Evolutionary conservation across 2,113 vertebrate genomes (phyloP).

Genomic region (Benitochromis conjunctus): DNA sequence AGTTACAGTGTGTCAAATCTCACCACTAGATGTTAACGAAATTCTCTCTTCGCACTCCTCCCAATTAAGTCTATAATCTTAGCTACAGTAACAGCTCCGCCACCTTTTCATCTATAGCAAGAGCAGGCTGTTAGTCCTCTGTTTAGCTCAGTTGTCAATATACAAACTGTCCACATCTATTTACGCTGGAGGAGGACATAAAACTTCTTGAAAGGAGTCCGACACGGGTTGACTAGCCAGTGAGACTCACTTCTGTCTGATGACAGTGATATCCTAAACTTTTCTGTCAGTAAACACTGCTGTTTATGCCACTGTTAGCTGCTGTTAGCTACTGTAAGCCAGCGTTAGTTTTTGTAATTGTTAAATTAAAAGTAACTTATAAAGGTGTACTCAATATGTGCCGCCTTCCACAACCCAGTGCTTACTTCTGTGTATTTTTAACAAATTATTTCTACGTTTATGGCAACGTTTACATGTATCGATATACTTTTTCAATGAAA

Average conservation of each 20-base stretch:
- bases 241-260: no score
- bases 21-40: neutral
- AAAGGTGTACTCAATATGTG: neutral
- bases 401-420: neutral
- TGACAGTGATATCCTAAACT: neutral
- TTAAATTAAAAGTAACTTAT: neutral
- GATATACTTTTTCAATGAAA: neutral
- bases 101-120: neutral
- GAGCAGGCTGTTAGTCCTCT: neutral
- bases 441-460: no score
- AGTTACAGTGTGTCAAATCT: neutral
- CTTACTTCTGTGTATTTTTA: neutral
- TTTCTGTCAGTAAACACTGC: accelerated
- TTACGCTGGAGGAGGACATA: neutral
- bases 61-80: no score
- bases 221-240: no score
- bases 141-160: neutral
- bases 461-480: neutral
- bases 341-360: neutral
- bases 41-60: neutral
- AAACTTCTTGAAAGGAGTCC: no score
- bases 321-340: neutral
- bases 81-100: no score
- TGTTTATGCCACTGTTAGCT: neutral
- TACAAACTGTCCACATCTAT: neutral